Conservation (phyloP, 2,888 invertebrate genomes). For the Melinopterus prodromus region DNA sequence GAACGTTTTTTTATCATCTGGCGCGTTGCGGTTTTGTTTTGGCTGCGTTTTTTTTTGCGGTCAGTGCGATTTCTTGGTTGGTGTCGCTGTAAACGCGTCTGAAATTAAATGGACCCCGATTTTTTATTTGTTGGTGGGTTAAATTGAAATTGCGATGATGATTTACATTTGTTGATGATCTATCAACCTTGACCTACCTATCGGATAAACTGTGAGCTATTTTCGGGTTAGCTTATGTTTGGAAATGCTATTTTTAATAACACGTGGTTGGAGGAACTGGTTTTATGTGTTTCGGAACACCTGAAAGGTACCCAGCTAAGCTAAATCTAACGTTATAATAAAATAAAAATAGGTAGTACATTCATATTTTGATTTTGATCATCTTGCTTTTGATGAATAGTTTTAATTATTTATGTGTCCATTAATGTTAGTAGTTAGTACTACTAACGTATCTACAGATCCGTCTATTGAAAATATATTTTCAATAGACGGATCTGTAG, state of each 20-base stretch:
- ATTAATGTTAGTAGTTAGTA: too few relatives aligned
- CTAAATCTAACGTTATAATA: too few relatives aligned
- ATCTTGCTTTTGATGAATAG: too few relatives aligned
- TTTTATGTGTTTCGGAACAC: not conserved
- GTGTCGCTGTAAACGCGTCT: not conserved
- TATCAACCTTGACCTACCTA: not conserved
- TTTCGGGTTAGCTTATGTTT: not conserved
- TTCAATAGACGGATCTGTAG: too few relatives aligned
- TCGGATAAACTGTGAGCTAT: not conserved
- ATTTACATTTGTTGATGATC: not conserved
- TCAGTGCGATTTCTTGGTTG: not conserved
- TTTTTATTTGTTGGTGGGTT: not conserved
- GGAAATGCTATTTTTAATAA: not conserved
- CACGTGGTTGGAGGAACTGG: not conserved
- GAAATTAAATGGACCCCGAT: not conserved
- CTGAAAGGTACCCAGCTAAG: too few relatives aligned
- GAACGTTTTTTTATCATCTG: not conserved
- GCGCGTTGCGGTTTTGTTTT: not conserved
- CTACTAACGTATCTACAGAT: too few relatives aligned
- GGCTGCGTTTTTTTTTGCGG: not conserved
- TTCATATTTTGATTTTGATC: too few relatives aligned
- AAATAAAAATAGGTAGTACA: too few relatives aligned
- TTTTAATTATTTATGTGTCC: too few relatives aligned
- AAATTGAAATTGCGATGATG: not conserved
- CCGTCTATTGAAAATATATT: too few relatives aligned